Evolutionary conservation across 2,888 invertebrate species (phyloP).

Genomic region (Seira musarum): DNA sequence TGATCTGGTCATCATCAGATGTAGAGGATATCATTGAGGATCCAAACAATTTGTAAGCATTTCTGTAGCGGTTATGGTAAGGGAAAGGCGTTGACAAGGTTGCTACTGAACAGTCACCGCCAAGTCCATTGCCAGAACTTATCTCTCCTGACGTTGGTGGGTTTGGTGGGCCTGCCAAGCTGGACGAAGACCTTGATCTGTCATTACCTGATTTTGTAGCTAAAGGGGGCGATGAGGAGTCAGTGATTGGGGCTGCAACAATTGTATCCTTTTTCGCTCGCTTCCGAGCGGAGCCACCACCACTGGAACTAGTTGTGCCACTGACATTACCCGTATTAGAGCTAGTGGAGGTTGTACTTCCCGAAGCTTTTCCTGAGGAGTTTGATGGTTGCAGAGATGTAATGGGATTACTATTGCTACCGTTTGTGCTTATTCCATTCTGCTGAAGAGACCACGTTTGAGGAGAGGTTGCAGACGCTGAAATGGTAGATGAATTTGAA

Average conservation of each 20-base stretch:
- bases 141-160: conserved; percentile 65
- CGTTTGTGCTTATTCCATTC: conserved; percentile 51
- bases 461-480: conserved; percentile 61
- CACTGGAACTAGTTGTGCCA: not conserved
- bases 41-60: conserved; percentile 62
- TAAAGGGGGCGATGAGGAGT: conserved; percentile 51
- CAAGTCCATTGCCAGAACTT: conserved; percentile 45
- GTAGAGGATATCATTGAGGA: conserved; percentile 73
- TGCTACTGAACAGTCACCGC: conserved; percentile 72
- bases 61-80: conserved; percentile 76
- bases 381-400: conserved; percentile 39
- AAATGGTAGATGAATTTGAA: conserved; percentile 57
- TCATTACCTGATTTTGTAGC: conserved; percentile 41
- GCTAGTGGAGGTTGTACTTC: conserved; percentile 26
- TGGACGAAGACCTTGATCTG: conserved; percentile 29
- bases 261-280: conserved; percentile 53
- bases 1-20: conserved; percentile 49
- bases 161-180: conserved; percentile 34
- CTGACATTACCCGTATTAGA: conserved; percentile 22
- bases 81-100: conserved; percentile 71
- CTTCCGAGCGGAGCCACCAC: conserved; percentile 49
- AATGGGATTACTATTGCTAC: conserved; percentile 41
- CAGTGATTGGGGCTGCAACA: conserved; percentile 28
- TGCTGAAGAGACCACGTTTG: conserved; percentile 61
- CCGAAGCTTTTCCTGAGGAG: conserved; percentile 27